A percentile compares a stretch with the other conserved stretches of the same genome.
Evolutionary conservation across 2,113 vertebrate species (phyloP).

Genomic region (Hoplias malabaricus): DNA sequence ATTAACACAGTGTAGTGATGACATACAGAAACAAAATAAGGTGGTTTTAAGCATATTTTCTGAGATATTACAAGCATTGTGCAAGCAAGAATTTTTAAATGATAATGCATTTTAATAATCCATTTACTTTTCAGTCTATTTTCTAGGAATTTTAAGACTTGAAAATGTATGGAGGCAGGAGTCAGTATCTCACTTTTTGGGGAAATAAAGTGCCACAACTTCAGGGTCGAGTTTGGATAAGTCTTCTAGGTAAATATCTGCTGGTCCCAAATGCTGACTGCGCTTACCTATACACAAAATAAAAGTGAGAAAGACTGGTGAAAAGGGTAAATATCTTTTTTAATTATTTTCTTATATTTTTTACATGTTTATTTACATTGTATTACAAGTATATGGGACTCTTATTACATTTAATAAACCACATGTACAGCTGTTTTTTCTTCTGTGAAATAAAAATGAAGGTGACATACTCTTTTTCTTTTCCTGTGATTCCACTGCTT

Average conservation of each 20-base stretch:
- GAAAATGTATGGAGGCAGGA: no score
- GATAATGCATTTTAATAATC: not conserved
- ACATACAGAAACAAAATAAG: no score
- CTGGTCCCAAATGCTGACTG: slow-evolving; percentile 76
- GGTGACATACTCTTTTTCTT: slow-evolving; percentile 68
- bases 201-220: slow-evolving; percentile 81
- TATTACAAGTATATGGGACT: no score
- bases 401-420: no score
- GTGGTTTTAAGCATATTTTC: no score
- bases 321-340: not conserved
- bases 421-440: no score
- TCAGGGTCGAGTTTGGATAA: slow-evolving; percentile 75
- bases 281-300: slow-evolving; percentile 64
- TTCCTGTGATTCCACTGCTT: slow-evolving; percentile 52
- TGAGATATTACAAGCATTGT: no score
- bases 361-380: not conserved
- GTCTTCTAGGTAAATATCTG: slow-evolving; percentile 84
- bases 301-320: not conserved
- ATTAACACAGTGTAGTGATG: no score
- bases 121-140: not conserved
- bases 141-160: not conserved
- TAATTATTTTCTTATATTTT: no score
- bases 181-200: slow-evolving; percentile 74
- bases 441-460: not conserved
- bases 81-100: no score